Percentiles rank a stretch among this genome's conserved stretches.
phyloP scores from a whole-genome alignment of 2,888 invertebrate species.

The Linnaemya vulpina region DNA sequence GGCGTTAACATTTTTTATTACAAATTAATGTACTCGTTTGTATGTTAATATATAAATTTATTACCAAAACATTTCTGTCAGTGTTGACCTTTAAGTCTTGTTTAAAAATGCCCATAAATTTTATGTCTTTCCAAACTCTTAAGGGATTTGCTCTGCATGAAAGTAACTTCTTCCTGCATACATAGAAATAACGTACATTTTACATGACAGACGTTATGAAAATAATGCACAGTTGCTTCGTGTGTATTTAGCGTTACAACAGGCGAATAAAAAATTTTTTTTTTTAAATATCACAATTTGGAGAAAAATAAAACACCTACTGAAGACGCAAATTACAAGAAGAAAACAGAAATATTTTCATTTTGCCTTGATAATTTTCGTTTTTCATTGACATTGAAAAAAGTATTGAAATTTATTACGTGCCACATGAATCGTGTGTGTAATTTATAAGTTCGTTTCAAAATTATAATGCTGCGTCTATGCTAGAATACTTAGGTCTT shows the following conservation, averaged over 20 bases:
- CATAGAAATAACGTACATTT: not conserved
- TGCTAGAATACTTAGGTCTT: not conserved
- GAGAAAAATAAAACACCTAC: not conserved
- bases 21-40: not conserved
- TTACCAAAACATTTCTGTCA: not conserved
- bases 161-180: not conserved
- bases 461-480: not conserved
- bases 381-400: conserved; percentile 9
- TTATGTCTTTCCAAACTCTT: not conserved
- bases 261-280: not conserved
- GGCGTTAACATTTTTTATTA: not conserved
- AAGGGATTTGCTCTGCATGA: not conserved
- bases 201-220: too few relatives aligned
- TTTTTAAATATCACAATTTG: too few relatives aligned
- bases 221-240: too few relatives aligned
- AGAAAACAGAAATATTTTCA: not conserved
- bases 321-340: not conserved
- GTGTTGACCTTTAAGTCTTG: not conserved
- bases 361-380: conserved; percentile 8
- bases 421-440: not conserved
- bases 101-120: not conserved
- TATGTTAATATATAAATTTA: not conserved
- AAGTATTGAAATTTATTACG: not conserved
- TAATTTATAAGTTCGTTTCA: not conserved
- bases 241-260: not conserved